Conservation (phyloP, 2,888 invertebrate genomes). For the Torymus tubicola region DNA sequence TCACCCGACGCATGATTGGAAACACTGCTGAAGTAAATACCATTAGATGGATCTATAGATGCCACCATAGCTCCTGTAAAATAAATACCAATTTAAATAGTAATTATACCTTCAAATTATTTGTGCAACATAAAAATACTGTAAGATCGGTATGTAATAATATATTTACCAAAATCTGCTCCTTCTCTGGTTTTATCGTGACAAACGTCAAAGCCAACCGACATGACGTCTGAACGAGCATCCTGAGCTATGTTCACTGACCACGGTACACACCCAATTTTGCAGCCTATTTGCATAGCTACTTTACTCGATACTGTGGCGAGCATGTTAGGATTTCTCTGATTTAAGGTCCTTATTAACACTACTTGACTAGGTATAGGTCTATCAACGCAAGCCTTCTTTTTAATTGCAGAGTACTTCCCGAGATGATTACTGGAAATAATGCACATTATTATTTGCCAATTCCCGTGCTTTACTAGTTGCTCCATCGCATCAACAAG, state of each 20-base stretch:
- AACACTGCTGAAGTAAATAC: constrained; percentile 85
- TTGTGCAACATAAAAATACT: background rate
- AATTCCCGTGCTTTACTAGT: constrained; percentile 78
- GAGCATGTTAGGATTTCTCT: constrained; percentile 79
- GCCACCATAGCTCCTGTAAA: constrained; percentile 86
- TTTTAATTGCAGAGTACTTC: constrained; percentile 89
- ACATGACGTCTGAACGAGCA: constrained; percentile 81
- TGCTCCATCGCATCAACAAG: constrained; percentile 81
- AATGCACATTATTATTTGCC: constrained; percentile 82
- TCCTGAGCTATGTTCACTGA: constrained; percentile 84
- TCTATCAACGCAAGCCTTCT: constrained; percentile 86
- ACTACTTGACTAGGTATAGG: constrained; percentile 84
- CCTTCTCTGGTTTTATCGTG: constrained; percentile 85
- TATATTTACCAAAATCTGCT: constrained; percentile 77
- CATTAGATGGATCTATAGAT: constrained; percentile 79
- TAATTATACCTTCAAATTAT: background rate
- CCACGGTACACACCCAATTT: constrained; percentile 95
- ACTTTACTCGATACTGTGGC: constrained; percentile 94
- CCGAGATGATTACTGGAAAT: constrained; percentile 84
- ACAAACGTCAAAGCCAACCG: constrained; percentile 92
- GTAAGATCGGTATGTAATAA: background rate
- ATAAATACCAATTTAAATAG: background rate
- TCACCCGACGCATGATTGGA: constrained; percentile 85
- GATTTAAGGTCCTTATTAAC: constrained; percentile 78
- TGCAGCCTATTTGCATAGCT: constrained; percentile 95